Evolutionary conservation across 1,140 invertebrate genomes (phyloP).

Genomic region (Schlechtendalia chinensis): DNA sequence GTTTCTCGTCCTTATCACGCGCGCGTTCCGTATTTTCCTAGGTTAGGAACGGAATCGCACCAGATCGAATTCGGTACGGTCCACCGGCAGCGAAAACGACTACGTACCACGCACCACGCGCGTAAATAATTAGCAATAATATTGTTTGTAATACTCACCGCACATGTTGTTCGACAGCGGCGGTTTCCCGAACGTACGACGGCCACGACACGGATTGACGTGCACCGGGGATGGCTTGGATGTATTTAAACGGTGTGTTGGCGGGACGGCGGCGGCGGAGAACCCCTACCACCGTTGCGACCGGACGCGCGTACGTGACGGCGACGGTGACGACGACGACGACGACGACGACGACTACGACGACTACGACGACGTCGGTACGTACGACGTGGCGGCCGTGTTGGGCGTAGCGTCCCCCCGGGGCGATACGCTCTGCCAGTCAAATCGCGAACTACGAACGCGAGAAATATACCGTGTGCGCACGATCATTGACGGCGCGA

Average conservation of each 20-base stretch:
- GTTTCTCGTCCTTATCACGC: too few species aligned
- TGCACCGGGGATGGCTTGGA: constrained; percentile 5
- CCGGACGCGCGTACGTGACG: not conserved
- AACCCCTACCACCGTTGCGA: constrained; percentile 16
- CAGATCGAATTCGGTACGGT: too few species aligned
- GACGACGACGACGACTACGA: too few species aligned
- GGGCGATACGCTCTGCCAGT: constrained; percentile 41
- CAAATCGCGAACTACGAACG: constrained; percentile 38
- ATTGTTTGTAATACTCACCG: constrained; percentile 25
- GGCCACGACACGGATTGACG: not conserved
- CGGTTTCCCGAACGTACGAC: not conserved
- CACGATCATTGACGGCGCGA: too few species aligned
- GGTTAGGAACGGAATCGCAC: too few species aligned
- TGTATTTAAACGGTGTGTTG: constrained; percentile 40
- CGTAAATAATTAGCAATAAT: not conserved
- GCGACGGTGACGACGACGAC: not conserved
- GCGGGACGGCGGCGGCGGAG: constrained; percentile 17
- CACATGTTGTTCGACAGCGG: constrained; percentile 18
- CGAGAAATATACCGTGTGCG: too few species aligned
- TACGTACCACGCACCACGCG: too few species aligned
- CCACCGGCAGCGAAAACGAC: too few species aligned
- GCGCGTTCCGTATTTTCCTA: too few species aligned
- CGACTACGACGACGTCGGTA: too few species aligned
- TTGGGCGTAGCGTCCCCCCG: too few species aligned
- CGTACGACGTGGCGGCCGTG: too few species aligned